phyloP scores from a whole-genome alignment of 2,113 vertebrate species.

The Megaceryle torquata region DNA sequence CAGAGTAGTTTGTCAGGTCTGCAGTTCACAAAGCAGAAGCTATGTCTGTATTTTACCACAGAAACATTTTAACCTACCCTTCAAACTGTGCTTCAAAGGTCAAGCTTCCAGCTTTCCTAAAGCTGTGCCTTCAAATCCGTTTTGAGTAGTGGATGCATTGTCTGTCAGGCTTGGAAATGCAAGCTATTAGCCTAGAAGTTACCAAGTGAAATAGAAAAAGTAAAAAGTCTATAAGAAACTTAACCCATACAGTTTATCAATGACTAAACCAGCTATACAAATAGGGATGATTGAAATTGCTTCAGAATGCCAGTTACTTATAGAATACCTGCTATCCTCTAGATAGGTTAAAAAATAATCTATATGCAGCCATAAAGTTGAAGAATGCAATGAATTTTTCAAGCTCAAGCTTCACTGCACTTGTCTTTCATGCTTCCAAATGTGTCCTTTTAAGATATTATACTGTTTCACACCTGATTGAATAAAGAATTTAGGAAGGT shows the following conservation, averaged over 20 bases:
- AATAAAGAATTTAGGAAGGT: constrained; percentile 73
- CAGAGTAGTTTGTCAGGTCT: not conserved
- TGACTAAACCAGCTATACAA: constrained; percentile 17
- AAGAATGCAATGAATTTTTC: constrained; percentile 66
- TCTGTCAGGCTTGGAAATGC: not conserved
- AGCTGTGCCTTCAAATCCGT: not conserved
- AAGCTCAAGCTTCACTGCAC: constrained; percentile 66
- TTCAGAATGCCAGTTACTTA: constrained; percentile 14
- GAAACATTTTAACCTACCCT: not conserved
- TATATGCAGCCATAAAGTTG: constrained; percentile 63
- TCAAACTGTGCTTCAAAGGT: constrained; percentile 2
- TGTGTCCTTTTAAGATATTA: constrained; percentile 76
- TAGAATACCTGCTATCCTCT: constrained; percentile 20
- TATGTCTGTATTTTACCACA: not conserved
- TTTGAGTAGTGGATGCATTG: not conserved
- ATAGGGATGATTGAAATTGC: not conserved
- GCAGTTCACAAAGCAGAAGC: not conserved
- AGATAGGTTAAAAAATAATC: constrained; percentile 64
- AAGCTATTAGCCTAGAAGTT: constrained; percentile 5
- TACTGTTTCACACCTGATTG: constrained; percentile 74
- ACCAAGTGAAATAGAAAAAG: not conserved
- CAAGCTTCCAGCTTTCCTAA: not conserved
- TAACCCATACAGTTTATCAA: not conserved
- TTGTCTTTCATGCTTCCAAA: constrained; percentile 74
- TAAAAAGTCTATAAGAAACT: not conserved